These are phyloP conservation scores for Diadophis punctatus DNA, from an alignment of 2,113 vertebrate species.

Conservation along the genomic window DNA sequence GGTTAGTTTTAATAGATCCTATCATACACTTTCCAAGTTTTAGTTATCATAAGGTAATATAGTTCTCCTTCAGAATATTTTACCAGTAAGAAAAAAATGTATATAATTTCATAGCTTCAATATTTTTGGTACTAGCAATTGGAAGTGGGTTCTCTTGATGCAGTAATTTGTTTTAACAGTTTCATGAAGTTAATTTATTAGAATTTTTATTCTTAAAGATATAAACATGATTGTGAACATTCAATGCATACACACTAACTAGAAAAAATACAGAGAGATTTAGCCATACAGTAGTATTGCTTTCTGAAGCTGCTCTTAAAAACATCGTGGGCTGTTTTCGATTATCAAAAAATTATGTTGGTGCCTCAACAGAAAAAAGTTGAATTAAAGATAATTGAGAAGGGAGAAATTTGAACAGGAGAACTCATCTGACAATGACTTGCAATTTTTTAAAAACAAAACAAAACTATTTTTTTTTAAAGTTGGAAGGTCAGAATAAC, in stretches of 20 bases:
- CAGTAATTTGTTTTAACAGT: background rate
- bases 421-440: background rate
- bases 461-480: background rate
- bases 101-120: background rate
- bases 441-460: background rate
- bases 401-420: background rate
- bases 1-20: background rate
- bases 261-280: background rate
- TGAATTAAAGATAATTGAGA: constrained; percentile 11
- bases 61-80: background rate
- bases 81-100: background rate
- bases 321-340: fast-evolving
- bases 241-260: background rate
- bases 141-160: background rate
- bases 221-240: background rate
- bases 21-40: background rate
- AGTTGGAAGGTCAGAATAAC: background rate
- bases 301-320: background rate
- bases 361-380: background rate
- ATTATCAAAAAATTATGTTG: background rate
- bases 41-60: background rate
- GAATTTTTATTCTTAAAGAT: background rate
- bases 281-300: background rate
- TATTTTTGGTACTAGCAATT: background rate
- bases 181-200: background rate